Conservation (phyloP, 2,113 vertebrate species). For the Heterocephalus glaber region DNA sequence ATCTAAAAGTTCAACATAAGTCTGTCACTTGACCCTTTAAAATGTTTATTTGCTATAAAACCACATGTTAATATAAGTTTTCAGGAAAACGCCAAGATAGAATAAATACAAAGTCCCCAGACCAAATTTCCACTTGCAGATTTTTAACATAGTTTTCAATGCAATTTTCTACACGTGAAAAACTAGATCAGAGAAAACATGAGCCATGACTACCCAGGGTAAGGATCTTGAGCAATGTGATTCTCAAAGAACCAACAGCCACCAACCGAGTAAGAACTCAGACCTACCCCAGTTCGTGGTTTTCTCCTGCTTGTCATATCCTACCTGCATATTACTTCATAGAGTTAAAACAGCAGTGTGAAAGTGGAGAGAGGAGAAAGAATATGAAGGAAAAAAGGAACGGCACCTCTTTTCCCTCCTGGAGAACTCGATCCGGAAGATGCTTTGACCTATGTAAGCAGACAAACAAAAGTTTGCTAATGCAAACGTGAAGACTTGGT, state of each 20-base stretch:
- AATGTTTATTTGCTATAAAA: background rate
- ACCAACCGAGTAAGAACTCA: background rate
- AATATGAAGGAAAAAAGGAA: background rate
- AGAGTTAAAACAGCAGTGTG: background rate
- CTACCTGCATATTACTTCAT: background rate
- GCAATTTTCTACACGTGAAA: background rate
- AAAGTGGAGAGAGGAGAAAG: background rate
- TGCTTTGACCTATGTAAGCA: background rate
- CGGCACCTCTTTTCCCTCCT: rapidly evolving
- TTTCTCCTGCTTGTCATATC: background rate
- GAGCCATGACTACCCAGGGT: background rate
- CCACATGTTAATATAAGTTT: background rate
- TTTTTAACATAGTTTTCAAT: background rate
- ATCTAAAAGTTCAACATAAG: background rate
- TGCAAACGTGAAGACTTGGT: background rate
- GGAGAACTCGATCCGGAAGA: background rate
- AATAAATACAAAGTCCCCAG: background rate
- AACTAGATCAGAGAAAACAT: background rate
- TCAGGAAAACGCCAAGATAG: background rate
- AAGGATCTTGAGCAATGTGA: background rate
- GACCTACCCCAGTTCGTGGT: too few species aligned
- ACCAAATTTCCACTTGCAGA: background rate
- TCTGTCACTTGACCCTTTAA: background rate
- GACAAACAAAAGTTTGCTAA: background rate
- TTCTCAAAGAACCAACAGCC: background rate